Base-by-base conservation (phyloP, 2,888 invertebrate species). In the Apamea sordens region DNA sequence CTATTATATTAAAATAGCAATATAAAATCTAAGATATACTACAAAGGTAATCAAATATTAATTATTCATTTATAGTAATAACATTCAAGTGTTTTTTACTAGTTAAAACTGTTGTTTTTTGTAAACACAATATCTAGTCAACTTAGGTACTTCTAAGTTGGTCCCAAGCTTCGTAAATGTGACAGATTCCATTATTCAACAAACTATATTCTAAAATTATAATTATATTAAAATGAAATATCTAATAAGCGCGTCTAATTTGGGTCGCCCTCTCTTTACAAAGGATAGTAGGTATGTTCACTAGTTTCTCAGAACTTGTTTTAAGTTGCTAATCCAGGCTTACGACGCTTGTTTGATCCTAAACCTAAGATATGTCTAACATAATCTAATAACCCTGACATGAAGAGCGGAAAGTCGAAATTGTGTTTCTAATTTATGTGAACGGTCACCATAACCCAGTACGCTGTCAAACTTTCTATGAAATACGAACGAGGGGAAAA, bases 401-500 rank as follows among this genome's bases (percentile, higher is more conserved):
- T 47, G 73, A 75, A 75, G 36, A 79, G 53, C 41, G 13, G 41
- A 41, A 75, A 36, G 61, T 68, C 18, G n/a, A 70, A 50, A 86
- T 74, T 65, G 28, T 69, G 21, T 76, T 61, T 71, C 1, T 50
- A 77, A 82, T 83, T 88, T 77, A 81, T 76, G 77, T 76, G 65
- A 71, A 68, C 68, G 67, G 24, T 78, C 75, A 71, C 59, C 59
- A 78, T 86, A 77, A 68, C 59, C 65, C 53, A 61, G 65, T 69
- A 56, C 61, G 59, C n/a, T 73, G 28, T 7, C 63, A 78, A 88
- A 80, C 59, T 86, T 87, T 86, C 77, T 67, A 74, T 82, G 68
- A 74, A 73, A 80, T 75, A 80, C 83, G 80, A 86, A 85, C 77
- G 73, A 78, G 78, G 77, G 72, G 70, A 61, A 65, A 83, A 77